Conservation (phyloP, 2,888 invertebrate genomes). For the Muschampia plurimacula region DNA sequence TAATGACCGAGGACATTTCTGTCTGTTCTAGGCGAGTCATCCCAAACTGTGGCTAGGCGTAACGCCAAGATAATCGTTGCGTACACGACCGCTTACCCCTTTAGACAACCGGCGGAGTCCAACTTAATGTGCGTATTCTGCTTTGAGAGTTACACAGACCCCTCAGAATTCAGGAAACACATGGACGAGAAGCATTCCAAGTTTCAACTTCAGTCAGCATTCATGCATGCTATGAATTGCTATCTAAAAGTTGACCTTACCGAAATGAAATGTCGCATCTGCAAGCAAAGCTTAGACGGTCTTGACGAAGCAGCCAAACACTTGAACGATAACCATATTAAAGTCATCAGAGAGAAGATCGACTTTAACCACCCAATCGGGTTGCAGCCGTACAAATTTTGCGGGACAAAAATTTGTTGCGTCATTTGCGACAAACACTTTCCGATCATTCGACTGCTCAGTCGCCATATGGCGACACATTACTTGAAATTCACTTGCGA, state of each 20-base stretch:
- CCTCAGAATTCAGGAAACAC: slow-evolving; percentile 53
- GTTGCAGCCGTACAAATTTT: slow-evolving; percentile 57
- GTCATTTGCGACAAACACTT: slow-evolving; percentile 55
- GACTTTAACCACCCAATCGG: slow-evolving; percentile 54
- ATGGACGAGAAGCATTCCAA: slow-evolving; percentile 54
- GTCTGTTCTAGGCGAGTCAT: slow-evolving; percentile 62
- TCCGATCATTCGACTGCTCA: slow-evolving; percentile 54
- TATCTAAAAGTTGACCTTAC: slow-evolving; percentile 58
- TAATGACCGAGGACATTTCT: slow-evolving; percentile 55
- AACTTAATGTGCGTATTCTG: slow-evolving; percentile 60
- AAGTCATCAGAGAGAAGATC: slow-evolving; percentile 45
- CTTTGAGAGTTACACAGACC: slow-evolving; percentile 53
- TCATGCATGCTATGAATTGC: slow-evolving; percentile 49
- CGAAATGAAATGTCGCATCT: slow-evolving; percentile 57
- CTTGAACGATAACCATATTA: slow-evolving; percentile 51
- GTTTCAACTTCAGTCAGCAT: slow-evolving; percentile 50
- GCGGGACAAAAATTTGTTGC: slow-evolving; percentile 52
- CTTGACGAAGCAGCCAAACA: slow-evolving; percentile 55
- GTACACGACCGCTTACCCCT: slow-evolving; percentile 62
- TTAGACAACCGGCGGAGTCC: slow-evolving; percentile 58
- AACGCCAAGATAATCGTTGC: slow-evolving; percentile 59
- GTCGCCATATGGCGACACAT: slow-evolving; percentile 60
- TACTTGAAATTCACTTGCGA: slow-evolving; percentile 59
- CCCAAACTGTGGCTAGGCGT: slow-evolving; percentile 53
- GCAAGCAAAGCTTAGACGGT: slow-evolving; percentile 47